Evolutionary conservation across 37 sponge, comb jelly and placozoan genomes (phyloP), one percentile per base, ranked within the genome.

Genomic region (Ianthella basta): DNA sequence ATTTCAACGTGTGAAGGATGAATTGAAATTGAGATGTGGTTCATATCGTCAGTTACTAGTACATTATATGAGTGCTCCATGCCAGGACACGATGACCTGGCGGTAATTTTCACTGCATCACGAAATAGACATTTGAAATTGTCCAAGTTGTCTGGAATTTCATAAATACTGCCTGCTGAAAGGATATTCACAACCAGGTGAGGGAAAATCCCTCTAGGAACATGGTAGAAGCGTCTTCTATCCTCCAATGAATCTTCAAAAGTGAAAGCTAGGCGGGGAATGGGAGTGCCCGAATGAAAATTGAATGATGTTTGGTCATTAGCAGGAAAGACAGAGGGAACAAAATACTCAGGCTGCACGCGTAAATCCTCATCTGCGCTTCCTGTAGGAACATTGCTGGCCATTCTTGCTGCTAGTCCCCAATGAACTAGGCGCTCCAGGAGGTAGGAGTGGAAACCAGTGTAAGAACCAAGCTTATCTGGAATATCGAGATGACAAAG

Each of bases 391-490:
- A 27, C 70, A 1, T n/a, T 69, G 50, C 50, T 44, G 50, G 50
- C 50, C 70, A 69, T 1, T 2, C 27, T 35, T 30, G 70, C 70
- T 34, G 70, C 70, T 30, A 69, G 70, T 6, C 70, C 70, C 70
- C 70, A 69, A 1, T 69, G 10, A 18, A 69, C 32, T 6, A 69
- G 33, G 4, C 1, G 34, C 1, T 69, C 34, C 34, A 69, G 35
- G 18, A 69, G 70, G 6, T 69, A 69, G 4, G 27, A 1, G 4
- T 69, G 70, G 33, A 69, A 69, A 30, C 70, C 70, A 32, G 1
- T 18, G 70, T 34, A 69, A 6, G 70, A 69, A 34, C 70, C 70
- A 69, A 69, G 29, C 35, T 30, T 69, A 33, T 69, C 70, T 69
- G 33, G 33, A 32, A 69, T 69, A 13, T 33, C 70, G 29, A 69